Base-by-base conservation (phyloP, 2,888 invertebrate species). In the Herminia tarsipennalis region DNA sequence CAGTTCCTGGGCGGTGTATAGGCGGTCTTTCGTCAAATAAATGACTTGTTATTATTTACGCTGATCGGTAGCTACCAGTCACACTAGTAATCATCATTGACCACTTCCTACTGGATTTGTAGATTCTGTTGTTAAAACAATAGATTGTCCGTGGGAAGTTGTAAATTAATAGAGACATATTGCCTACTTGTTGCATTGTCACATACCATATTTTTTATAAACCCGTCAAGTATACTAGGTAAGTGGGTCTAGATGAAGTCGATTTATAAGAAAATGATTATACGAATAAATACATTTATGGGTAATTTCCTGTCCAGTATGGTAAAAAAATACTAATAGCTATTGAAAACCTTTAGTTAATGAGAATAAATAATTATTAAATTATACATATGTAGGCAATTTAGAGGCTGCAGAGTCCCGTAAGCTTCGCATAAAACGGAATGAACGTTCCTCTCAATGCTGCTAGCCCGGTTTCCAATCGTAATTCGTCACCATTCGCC, bases 21-120 rank as follows among this genome's bases (percentile, higher is more conserved):
- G 50, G 49, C 48, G 47, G 50, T 43, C 17, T 21, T 28, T 53
- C 36, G 60, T 58, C 59, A 62, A 67, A 68, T 73, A 74, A 82
- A 84, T 76, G 70, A 70, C 76, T 51, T 53, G 67, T 77, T 79
- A 86, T 88, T 85, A 85, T 79, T 76, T 73, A 76, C 82, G 73
- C 65, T 67, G 70, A 79, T 81, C 72, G 61, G 55, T 45, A 45
- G 62, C 51, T 59, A 65, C 57, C 66, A 51, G 60, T 60, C 56
- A 64, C 58, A 56, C 50, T 58, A 46, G 73, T 63, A 81, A 81
- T 82, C 84, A 83, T 78, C 81, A 78, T 79, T 79, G 79, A 74
- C 73, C 70, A 76, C 72, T 84, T 86, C 86, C 86, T 82, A 75
- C 75, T 72, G 60, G 60, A 65, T 59, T 68, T 68, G 12, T 62